Evolutionary conservation across 2,797 vertebrate genomes (phyloP).

Genomic region (Oreortyx pictus): DNA sequence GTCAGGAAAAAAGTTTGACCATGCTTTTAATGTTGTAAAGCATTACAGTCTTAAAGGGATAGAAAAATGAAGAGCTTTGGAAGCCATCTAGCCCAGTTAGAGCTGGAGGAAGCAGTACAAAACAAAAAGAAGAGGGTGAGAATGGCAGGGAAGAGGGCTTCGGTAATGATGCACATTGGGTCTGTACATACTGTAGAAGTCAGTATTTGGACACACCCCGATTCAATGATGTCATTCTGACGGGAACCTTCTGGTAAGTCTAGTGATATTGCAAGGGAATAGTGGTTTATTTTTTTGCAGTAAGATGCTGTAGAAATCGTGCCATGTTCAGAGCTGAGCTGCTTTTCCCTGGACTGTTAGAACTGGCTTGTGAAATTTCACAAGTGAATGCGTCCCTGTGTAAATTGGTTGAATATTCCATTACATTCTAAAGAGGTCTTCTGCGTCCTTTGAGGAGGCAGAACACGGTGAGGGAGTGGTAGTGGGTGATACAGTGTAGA

Average conservation of each 20-base stretch:
- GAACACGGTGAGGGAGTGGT: neutral
- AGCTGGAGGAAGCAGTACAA: neutral
- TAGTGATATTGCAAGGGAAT: neutral
- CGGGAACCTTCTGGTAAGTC: fast-evolving
- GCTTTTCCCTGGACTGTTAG: neutral
- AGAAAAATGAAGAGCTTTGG: neutral
- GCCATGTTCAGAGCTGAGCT: neutral
- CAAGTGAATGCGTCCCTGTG: neutral
- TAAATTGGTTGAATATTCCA: neutral
- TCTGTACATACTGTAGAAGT: neutral
- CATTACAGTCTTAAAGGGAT: neutral
- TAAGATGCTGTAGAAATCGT: neutral
- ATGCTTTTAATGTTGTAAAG: neutral
- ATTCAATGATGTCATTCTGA: fast-evolving
- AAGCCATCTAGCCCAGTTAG: neutral
- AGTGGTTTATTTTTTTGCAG: neutral
- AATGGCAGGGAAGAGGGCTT: neutral
- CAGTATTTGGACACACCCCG: neutral
- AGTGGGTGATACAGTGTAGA: neutral
- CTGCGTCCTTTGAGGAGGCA: neutral
- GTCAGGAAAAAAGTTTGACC: neutral
- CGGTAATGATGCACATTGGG: neutral
- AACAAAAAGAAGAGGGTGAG: neutral
- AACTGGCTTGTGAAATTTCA: neutral
- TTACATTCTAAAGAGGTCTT: neutral